Percentiles rank a stretch among this genome's conserved stretches.
These are phyloP conservation scores for Mystacornis crossleyi DNA, from an alignment of 2,113 vertebrate species.

Conservation along the genomic window DNA sequence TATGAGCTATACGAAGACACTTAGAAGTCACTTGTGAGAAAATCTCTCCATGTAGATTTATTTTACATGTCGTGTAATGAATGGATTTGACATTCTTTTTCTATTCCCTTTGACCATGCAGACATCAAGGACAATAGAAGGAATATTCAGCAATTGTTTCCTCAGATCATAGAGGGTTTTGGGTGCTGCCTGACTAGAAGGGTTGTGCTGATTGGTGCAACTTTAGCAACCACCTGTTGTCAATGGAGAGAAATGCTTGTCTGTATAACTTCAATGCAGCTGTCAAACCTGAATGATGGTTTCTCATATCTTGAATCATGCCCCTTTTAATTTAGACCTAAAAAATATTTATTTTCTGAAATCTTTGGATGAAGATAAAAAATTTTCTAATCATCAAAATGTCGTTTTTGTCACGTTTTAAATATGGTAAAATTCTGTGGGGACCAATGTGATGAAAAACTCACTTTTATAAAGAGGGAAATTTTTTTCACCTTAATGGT, in stretches of 20 bases:
- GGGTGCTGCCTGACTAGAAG: not conserved
- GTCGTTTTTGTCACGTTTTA: fast-evolving
- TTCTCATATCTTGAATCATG: not conserved
- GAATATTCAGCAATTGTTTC: not conserved
- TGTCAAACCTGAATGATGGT: not conserved
- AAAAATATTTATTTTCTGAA: not conserved
- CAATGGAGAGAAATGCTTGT: not conserved
- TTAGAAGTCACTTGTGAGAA: not conserved
- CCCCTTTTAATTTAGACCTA: not conserved
- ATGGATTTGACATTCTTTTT: not conserved
- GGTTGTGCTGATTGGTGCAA: not conserved
- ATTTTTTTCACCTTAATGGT: not conserved
- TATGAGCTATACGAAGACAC: not conserved
- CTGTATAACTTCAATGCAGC: not conserved
- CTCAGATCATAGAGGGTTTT: not conserved
- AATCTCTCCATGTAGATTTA: not conserved
- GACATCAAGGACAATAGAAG: not conserved
- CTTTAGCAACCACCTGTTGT: not conserved
- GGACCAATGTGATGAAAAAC: not conserved
- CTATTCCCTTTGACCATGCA: not conserved
- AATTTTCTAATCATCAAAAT: not conserved
- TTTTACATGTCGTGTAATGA: not conserved
- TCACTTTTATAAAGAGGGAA: not conserved
- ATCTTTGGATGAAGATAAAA: not conserved
- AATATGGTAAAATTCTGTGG: not conserved